phyloP scores from a whole-genome alignment of 2,888 invertebrate genomes.

The Zonitis immaculata region DNA sequence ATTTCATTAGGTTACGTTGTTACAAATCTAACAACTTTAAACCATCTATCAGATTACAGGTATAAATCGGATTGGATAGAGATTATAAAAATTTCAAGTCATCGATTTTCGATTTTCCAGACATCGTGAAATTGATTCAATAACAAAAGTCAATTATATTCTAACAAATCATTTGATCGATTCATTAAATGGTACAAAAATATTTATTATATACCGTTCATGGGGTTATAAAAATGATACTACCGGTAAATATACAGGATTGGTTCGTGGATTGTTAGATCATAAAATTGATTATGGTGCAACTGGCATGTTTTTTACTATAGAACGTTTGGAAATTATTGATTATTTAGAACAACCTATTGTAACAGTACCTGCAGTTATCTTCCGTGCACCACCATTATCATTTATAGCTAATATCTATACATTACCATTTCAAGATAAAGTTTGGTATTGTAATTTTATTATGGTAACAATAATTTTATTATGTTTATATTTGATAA shows the following conservation, averaged over 20 bases:
- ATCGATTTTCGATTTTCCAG: slow-evolving; percentile 33
- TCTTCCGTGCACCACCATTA: slow-evolving; percentile 63
- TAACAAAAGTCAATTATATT: slow-evolving; percentile 57
- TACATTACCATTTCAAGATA: slow-evolving; percentile 57
- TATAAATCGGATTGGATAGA: slow-evolving; percentile 13
- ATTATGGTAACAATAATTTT: slow-evolving; percentile 46
- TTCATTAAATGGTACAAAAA: slow-evolving; percentile 53
- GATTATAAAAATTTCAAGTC: not conserved
- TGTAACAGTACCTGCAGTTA: slow-evolving; percentile 55
- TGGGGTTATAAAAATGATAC: slow-evolving; percentile 55
- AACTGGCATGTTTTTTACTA: slow-evolving; percentile 45
- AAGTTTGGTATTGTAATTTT: slow-evolving; percentile 60
- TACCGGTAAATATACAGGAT: slow-evolving; percentile 53
- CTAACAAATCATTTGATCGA: slow-evolving; percentile 54
- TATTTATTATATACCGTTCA: slow-evolving; percentile 50
- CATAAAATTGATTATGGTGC: slow-evolving; percentile 56
- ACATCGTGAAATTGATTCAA: slow-evolving; percentile 36
- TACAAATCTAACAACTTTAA: slow-evolving; percentile 43
- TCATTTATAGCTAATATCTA: slow-evolving; percentile 64
- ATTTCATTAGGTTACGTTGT: slow-evolving; percentile 41
- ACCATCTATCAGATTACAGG: slow-evolving; percentile 49
- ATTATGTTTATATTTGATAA: slow-evolving; percentile 33
- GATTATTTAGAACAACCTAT: slow-evolving; percentile 58
- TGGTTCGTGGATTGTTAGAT: slow-evolving; percentile 55
- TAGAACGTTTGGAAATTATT: slow-evolving; percentile 41